Conservation (phyloP, 2,888 invertebrate species). For the Ferdinandea cuprea region DNA sequence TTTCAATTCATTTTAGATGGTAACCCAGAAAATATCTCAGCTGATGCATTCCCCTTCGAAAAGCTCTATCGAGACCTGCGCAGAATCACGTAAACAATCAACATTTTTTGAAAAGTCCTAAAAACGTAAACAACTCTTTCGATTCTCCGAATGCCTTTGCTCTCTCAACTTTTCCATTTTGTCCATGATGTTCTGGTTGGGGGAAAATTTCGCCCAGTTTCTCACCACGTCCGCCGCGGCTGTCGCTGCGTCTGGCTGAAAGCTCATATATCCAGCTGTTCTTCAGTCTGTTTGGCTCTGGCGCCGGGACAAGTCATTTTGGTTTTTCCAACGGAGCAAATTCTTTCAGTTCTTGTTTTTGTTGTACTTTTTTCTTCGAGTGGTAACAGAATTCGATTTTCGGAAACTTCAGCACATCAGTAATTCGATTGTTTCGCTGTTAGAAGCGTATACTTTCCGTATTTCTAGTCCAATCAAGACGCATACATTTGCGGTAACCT, state of each 20-base stretch:
- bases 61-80: constrained; percentile 36
- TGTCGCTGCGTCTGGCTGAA: constrained; percentile 10
- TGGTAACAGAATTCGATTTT: constrained; percentile 43
- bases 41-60: constrained; percentile 20
- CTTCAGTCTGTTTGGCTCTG: constrained; percentile 71
- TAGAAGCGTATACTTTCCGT: background rate
- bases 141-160: background rate
- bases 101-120: background rate
- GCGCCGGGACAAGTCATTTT: constrained; percentile 72
- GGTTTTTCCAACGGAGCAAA: constrained; percentile 51
- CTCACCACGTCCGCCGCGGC: constrained; percentile 38
- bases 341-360: constrained; percentile 67
- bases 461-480: constrained; percentile 16
- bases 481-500: background rate
- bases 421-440: constrained; percentile 22
- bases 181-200: constrained; percentile 11
- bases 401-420: constrained; percentile 16
- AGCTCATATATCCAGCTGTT: constrained; percentile 63
- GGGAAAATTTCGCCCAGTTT: constrained; percentile 42
- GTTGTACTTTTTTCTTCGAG: constrained; percentile 43
- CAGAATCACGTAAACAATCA: constrained; percentile 42
- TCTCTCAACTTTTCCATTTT: constrained; percentile 24
- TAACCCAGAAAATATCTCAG: constrained; percentile 24
- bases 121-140: constrained; percentile 41
- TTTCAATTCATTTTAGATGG: too few relatives aligned